Base-by-base conservation (phyloP, 2,797 vertebrate genomes). In the Hylomyscus alleni region DNA sequence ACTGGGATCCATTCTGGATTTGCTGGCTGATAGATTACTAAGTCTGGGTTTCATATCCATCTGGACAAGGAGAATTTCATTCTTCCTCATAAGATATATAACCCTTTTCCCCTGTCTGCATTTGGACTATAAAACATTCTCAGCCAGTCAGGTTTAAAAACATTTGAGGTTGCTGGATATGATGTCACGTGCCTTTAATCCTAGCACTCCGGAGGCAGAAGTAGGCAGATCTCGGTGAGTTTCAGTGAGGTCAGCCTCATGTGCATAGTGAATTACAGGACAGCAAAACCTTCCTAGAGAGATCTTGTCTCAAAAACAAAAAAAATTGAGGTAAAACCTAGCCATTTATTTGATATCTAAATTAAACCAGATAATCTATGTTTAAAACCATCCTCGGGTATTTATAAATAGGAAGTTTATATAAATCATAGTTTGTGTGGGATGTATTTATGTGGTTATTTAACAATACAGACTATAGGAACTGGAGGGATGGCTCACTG, bases 291-390 rank as follows among this genome's bases (percentile, higher is more conserved):
- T n/a, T 24, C 20, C 24, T 26, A 29, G n/a, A 62, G 47, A 40
- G 50, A 84, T 76, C 50, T 37, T 50, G 69, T 87, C 3, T 13
- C 37, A 77, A 72, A 34, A 44, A 88, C 37, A 84, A 73, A 81
- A 93, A 69, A 12, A 11, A 60, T 47, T 89, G 37, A 72, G 20
- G 80, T 95, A 89, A 91, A 95, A 91, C 88, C 44, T 75, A 92
- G 65, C 93, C 44, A 85, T 93, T 92, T 94, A 73, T 94, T 90
- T 94, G 90, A 87, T 93, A 65, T 69, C 65, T 94, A 82, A 84
- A 90, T 91, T 93, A 93, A 93, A 76, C 76, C n/a, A 52, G 34
- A 24, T 37, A 50, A 50, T 17, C 86, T 91, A 52, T 92, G 92
- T 96, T 95, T 94, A 86, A 58, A 67, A 90, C 65, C 26, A 44